Evolutionary conservation across 1,140 invertebrate species (phyloP).

Genomic region (Sinonovacula constricta): DNA sequence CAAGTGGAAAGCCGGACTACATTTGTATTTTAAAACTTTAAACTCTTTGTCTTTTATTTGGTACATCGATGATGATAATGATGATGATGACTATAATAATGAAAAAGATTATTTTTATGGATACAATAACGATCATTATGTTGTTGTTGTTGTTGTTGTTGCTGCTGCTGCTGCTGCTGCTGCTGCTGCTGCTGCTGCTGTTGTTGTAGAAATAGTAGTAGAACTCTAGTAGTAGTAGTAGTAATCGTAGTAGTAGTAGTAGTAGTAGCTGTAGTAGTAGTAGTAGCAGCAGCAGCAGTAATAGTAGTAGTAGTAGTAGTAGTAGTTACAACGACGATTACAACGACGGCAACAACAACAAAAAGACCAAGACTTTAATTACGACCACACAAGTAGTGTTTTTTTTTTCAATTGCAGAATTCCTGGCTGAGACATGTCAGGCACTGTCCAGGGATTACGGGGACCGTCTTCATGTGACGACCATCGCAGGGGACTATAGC

Average conservation of each 20-base stretch:
- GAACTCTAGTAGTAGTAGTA: not conserved
- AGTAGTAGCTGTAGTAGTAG: too few species aligned
- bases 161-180: not conserved
- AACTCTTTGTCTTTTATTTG: not conserved
- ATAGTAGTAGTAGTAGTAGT: not conserved
- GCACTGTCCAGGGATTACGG: conserved; percentile 33
- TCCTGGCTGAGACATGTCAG: conserved; percentile 24
- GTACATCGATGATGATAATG: not conserved
- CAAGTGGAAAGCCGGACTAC: too few species aligned
- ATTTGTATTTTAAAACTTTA: not conserved
- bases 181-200: not conserved
- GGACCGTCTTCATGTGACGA: conserved; percentile 12
- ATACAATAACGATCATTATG: not conserved
- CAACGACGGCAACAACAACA: not conserved
- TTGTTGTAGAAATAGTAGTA: not conserved
- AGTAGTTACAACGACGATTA: not conserved
- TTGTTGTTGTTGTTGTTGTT: not conserved
- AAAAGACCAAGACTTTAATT: not conserved
- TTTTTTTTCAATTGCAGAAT: conserved; percentile 19
- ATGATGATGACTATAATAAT: not conserved
- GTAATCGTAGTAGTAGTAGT: too few species aligned
- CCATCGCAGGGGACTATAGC: conserved; percentile 42
- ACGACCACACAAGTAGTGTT: too few species aligned
- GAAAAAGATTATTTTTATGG: not conserved
- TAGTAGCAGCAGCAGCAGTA: not conserved